Evolutionary conservation across 1,140 invertebrate genomes (phyloP), one percentile per base, ranked within the genome.

Genomic region (Dryas iulia): DNA sequence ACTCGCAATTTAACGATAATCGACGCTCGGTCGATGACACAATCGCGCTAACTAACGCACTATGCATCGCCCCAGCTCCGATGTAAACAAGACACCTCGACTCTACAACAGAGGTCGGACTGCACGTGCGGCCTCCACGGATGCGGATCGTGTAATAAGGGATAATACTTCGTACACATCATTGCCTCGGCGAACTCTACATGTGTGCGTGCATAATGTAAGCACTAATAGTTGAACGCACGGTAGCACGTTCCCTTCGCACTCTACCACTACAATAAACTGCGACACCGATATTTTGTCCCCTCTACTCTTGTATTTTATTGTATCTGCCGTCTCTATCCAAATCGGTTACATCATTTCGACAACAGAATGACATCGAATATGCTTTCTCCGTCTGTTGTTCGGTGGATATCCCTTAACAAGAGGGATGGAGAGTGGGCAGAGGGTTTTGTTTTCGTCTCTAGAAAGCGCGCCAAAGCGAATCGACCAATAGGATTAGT

Each of bases 121-220:
- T 83, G 87, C 79, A 88, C 89, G 87, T 91, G 87, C 86, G 84
- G 79, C 82, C 79, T 69, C 77, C 81, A 76, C 86, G 85, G 86
- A 88, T 89, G 85, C 87, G 76, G 82, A 87, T 87, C 86, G 82
- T 88, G 87, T 91, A 90, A 91, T 91, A 89, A 88, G 85, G 89
- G 89, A 91, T 91, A 89, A 90, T 84, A 87, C 89, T 85, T 83
- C 84, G 89, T 88, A 87, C 87, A 89, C 89, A 90, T 91, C 87
- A 91, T 86, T 88, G 87, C 89, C 81, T 89, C 82, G 87, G 74
- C 82, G 80, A 78, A 69, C 80, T 79, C 76, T 52, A 59, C 72
- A 30, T 89, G 77, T 82, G 82, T 79, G 85, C 77, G 85, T 89
- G 89, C 86, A 90, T 89, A 87, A 83, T 75, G 85, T 90, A 77